Evolutionary conservation across 2,888 invertebrate species (phyloP).

Genomic region (Eupeodes latifasciatus): DNA sequence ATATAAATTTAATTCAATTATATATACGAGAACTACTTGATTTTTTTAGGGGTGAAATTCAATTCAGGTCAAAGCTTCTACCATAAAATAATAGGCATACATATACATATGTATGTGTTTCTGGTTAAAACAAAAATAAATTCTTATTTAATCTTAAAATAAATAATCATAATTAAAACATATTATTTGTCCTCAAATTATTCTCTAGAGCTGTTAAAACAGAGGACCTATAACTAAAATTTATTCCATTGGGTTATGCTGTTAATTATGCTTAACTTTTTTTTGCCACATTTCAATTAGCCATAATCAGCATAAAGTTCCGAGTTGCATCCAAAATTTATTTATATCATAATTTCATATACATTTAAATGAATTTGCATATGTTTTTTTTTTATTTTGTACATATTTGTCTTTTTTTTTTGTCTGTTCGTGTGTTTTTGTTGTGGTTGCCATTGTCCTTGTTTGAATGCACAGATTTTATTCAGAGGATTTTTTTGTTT

Average conservation of each 20-base stretch:
- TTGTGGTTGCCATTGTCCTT: background rate
- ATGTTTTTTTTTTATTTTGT: slow-evolving; percentile 30
- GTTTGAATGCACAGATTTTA: slow-evolving; percentile 23
- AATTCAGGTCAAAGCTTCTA: slow-evolving; percentile 30
- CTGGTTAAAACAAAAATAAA: background rate
- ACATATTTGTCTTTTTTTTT: background rate
- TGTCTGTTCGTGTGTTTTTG: background rate
- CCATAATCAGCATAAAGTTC: slow-evolving; percentile 40
- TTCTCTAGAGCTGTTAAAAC: background rate
- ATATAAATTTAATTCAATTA: slow-evolving; percentile 13
- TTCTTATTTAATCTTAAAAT: background rate
- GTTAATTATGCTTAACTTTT: slow-evolving; percentile 3
- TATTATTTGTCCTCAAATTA: slow-evolving; percentile 2
- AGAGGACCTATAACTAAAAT: slow-evolving; percentile 3
- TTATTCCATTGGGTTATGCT: slow-evolving; percentile 12
- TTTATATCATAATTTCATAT: slow-evolving; percentile 52
- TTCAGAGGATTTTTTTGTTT: background rate
- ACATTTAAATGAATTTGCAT: slow-evolving; percentile 27
- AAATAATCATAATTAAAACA: slow-evolving; percentile 18
- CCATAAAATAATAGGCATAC: background rate
- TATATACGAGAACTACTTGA: background rate
- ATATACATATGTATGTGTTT: background rate
- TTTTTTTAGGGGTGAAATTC: background rate
- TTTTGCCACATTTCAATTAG: slow-evolving; percentile 54
- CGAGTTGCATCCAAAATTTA: slow-evolving; percentile 3